Evolutionary conservation across 2,888 invertebrate genomes (phyloP).

Genomic region (Amiota minor): DNA sequence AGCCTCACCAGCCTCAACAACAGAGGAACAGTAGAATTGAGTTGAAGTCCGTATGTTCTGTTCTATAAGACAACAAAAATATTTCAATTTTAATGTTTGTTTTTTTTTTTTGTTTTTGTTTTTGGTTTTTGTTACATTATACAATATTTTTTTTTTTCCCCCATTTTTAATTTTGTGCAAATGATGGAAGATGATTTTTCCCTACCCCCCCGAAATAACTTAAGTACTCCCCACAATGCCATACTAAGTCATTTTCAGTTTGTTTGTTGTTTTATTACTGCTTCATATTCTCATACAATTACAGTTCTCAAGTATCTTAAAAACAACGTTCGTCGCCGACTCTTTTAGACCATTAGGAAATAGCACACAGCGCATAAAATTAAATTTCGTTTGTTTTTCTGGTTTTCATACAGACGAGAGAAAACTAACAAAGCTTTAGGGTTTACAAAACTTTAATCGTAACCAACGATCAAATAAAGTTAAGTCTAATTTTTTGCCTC

Average conservation of each 20-base stretch:
- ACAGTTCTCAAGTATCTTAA: conserved; percentile 31
- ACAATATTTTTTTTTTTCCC: not conserved
- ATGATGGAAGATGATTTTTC: conserved; percentile 18
- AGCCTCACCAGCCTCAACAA: too few relatives aligned
- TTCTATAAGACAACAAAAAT: too few relatives aligned
- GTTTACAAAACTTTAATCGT: conserved; percentile 5
- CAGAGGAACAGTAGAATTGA: too few relatives aligned
- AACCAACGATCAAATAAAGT: not conserved
- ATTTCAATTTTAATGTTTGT: too few relatives aligned
- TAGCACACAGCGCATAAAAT: conserved; percentile 5
- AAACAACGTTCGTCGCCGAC: conserved; percentile 20
- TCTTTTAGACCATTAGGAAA: not conserved
- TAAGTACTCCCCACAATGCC: not conserved
- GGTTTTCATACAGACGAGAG: not conserved
- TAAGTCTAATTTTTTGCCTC: not conserved
- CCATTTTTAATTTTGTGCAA: not conserved
- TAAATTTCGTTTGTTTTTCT: conserved; percentile 12
- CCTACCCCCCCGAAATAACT: conserved; percentile 37
- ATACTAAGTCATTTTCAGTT: conserved; percentile 62
- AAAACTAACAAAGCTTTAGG: not conserved
- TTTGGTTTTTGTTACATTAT: not conserved
- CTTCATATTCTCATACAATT: conserved; percentile 61
- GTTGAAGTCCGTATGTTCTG: too few relatives aligned
- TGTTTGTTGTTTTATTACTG: conserved; percentile 34
- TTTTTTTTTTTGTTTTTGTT: conserved; percentile 1